These are phyloP conservation scores for Eledona agricola DNA, from an alignment of 2,888 invertebrate genomes.

Conservation along the genomic window DNA sequence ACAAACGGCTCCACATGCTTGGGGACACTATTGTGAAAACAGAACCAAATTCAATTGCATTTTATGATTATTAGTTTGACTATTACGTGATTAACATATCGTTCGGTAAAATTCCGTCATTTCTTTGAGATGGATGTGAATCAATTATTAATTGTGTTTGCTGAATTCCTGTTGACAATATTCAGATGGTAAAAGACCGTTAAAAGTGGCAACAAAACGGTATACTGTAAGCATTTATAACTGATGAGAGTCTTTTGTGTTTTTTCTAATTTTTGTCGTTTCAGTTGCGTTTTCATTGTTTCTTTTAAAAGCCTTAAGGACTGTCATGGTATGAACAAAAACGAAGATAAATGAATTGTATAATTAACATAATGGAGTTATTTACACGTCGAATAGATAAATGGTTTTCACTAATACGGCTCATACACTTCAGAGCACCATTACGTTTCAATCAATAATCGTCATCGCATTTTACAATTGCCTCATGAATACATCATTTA, in stretches of 20 bases:
- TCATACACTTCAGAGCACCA: slow-evolving; percentile 11
- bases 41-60: neutral
- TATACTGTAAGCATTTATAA: too few relatives aligned
- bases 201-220: too few relatives aligned
- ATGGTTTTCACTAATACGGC: slow-evolving; percentile 20
- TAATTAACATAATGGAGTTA: slow-evolving; percentile 31
- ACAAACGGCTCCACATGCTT: slow-evolving; percentile 2
- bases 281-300: slow-evolving; percentile 5
- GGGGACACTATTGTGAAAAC: neutral
- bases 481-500: slow-evolving; percentile 13
- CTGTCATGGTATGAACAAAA: slow-evolving; percentile 18
- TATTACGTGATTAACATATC: too few relatives aligned
- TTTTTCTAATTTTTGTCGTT: neutral
- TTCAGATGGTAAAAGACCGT: too few relatives aligned
- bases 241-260: neutral
- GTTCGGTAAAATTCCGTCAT: too few relatives aligned
- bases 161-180: too few relatives aligned
- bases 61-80: neutral
- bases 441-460: slow-evolving; percentile 32
- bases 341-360: slow-evolving; percentile 17
- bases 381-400: slow-evolving; percentile 31
- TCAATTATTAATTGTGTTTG: too few relatives aligned
- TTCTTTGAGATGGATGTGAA: too few relatives aligned
- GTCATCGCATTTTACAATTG: slow-evolving; percentile 8
- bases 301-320: slow-evolving; percentile 7